Evolutionary conservation across 2,888 invertebrate species (phyloP), one percentile per base, ranked within the genome.

Genomic region (Dicyrtoma fusca): DNA sequence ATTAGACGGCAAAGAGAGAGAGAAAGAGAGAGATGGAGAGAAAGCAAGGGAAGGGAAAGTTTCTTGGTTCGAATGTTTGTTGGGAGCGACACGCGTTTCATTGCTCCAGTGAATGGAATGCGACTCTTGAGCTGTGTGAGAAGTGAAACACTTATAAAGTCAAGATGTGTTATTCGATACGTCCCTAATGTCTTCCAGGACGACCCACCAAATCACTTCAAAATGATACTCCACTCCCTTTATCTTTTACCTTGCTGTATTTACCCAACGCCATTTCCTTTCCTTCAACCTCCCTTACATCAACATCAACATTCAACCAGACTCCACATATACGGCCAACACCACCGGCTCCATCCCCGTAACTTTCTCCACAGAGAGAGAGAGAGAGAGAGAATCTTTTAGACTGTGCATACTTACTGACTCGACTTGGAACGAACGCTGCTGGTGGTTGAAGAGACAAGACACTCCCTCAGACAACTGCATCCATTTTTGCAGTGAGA

Each of bases 101-200:
- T 65, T 51, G 23, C 53, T 42, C 10, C 44, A 6, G 47, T 19
- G 47, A 61, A 61, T 34, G 61, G 42, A 61, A 42, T 34, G 61
- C 61, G 65, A 65, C 44, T 42, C 34, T 34, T 61, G 42, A 61
- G 49, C 49, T 49, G n/a, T 49, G 66, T 42, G 66, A 55, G 66
- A 68, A 68, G 66, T 55, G 66, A 68, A 68, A 68, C 66, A 68
- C 66, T 68, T 68, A 68, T 68, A 68, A 68, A 68, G 66, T 68
- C 66, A 68, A 68, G 66, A 68, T 68, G 66, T 68, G 66, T 68
- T 68, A 68, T 53, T 55, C 55, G 66, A 68, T 68, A 42, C 44
- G 66, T 55, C 55, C 66, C 66, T 68, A 68, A 68, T 68, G 66
- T 55, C 66, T 68, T 68, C 66, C 55, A 51, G 66, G 17, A 66